Evolutionary conservation across 1,140 invertebrate species (phyloP).

Genomic region (Lutraria rhynchaena): DNA sequence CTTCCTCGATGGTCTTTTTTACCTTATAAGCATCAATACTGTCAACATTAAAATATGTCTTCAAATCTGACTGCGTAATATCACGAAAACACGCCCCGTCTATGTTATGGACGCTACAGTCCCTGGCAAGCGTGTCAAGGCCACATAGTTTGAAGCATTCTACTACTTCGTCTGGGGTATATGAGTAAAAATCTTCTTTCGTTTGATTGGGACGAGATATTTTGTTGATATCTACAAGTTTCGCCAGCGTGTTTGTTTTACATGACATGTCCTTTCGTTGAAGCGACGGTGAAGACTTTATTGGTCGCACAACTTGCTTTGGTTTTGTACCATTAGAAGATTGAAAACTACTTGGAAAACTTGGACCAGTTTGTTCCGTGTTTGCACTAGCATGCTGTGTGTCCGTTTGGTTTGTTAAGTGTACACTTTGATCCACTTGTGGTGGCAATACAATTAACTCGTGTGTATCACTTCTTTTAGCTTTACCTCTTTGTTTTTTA

Average conservation of each 20-base stretch:
- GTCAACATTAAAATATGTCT: neutral
- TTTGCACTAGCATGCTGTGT: no score
- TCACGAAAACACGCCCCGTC: conserved; percentile 15
- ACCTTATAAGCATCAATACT: neutral
- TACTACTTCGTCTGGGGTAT: conserved; percentile 6
- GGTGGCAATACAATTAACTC: no score
- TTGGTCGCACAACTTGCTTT: no score
- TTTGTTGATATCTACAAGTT: neutral
- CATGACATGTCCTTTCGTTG: no score
- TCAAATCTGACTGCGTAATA: neutral
- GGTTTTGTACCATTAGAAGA: no score
- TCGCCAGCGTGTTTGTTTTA: neutral
- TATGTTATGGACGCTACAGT: conserved; percentile 5
- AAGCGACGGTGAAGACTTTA: no score
- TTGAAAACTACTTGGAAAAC: no score
- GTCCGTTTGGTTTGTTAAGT: no score
- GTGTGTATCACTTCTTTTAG: no score
- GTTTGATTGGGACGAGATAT: neutral
- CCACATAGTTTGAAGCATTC: conserved; percentile 12
- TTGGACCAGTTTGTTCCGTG: no score
- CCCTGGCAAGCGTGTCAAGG: neutral
- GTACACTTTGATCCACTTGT: no score
- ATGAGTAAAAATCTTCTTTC: conserved; percentile 14
- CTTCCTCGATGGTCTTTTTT: neutral
- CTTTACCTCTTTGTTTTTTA: no score